Evolutionary conservation across 2,797 vertebrate genomes (phyloP).

Genomic region (Otus scops): DNA sequence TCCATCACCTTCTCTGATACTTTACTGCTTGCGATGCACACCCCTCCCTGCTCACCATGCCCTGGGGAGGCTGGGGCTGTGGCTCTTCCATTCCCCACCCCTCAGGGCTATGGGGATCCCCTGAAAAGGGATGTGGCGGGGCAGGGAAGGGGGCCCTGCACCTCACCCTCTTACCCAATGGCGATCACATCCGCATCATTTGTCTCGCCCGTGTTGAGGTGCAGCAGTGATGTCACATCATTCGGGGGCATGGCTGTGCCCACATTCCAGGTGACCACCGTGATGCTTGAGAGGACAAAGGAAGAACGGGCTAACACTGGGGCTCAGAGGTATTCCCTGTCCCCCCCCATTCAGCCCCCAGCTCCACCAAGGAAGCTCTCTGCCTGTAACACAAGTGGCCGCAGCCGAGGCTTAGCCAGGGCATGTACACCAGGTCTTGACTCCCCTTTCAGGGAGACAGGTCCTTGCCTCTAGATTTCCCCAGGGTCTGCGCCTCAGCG

Average conservation of each 20-base stretch:
- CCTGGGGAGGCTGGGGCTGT: neutral
- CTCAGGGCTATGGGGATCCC: neutral
- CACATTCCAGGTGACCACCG: slow-evolving; percentile 96
- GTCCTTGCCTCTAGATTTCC: neutral
- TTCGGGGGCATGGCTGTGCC: slow-evolving; percentile 91
- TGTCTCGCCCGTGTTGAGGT: slow-evolving; percentile 84
- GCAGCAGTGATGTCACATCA: slow-evolving; percentile 90
- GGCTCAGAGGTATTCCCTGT: neutral
- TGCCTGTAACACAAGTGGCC: neutral
- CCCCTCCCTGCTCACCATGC: neutral
- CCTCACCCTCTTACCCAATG: slow-evolving; percentile 87
- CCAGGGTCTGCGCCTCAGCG: fast-evolving
- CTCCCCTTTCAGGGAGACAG: fast-evolving
- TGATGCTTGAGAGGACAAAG: slow-evolving; percentile 72
- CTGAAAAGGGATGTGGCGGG: fast-evolving
- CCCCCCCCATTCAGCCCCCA: neutral
- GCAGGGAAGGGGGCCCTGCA: neutral
- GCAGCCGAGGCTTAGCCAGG: neutral
- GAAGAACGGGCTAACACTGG: neutral
- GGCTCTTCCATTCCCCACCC: neutral
- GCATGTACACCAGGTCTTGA: neutral
- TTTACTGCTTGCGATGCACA: neutral
- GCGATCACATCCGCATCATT: slow-evolving; percentile 90
- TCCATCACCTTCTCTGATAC: neutral
- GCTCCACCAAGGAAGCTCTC: neutral